Conservation (phyloP, 2,113 vertebrate genomes). For the Cairina moschata region DNA sequence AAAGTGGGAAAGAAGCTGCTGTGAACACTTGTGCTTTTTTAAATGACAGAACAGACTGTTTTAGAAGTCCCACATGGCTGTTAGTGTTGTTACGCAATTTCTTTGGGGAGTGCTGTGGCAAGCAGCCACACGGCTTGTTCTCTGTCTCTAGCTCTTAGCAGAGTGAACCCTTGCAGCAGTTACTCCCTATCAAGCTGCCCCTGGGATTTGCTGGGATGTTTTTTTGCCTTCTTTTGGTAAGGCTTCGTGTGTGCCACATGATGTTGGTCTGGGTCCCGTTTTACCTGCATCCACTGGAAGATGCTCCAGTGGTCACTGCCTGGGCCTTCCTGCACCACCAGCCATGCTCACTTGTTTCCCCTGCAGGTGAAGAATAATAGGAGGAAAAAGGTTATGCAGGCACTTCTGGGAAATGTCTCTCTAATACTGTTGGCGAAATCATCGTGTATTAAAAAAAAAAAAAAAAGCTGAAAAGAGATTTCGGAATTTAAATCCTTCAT, state of each 20-base stretch:
- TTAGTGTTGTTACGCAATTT: neutral
- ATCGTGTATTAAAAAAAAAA: neutral
- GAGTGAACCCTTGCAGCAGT: neutral
- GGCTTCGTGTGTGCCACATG: accelerated
- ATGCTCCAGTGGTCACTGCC: neutral
- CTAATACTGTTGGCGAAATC: neutral
- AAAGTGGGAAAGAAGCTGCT: neutral
- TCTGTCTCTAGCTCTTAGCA: neutral
- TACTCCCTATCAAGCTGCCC: neutral
- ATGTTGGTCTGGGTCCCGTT: neutral
- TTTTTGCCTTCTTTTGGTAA: neutral
- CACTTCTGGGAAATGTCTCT: neutral
- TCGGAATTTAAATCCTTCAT: neutral
- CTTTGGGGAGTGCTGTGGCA: neutral
- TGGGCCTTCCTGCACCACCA: neutral
- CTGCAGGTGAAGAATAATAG: neutral
- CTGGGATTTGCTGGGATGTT: neutral
- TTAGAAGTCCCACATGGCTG: neutral
- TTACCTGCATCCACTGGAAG: neutral
- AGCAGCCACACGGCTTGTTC: neutral
- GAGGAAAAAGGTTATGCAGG: neutral
- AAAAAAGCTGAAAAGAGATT: neutral
- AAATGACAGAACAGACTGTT: neutral
- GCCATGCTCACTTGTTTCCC: neutral
- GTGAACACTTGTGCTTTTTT: neutral